Evolutionary conservation across 1,140 invertebrate genomes (phyloP), one percentile per base, ranked within the genome.

Genomic region (Chrysoperla carnea): DNA sequence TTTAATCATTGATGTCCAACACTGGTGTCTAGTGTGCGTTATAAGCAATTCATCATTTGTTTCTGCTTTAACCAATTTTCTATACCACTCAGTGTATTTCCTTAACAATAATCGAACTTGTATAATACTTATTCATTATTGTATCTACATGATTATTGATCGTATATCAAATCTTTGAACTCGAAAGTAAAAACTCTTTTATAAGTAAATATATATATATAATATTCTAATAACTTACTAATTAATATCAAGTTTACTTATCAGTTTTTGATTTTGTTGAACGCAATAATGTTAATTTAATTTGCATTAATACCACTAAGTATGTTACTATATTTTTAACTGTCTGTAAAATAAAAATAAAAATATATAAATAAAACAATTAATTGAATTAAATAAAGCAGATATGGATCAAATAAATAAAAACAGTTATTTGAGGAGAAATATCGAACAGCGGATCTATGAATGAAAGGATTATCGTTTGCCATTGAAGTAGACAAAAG

Each of bases 311-410:
- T 29, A 78, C 75, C 11, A 78, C 75, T 42, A 77, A 55, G 52
- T 78, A 78, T 2, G 75, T 77, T 12, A 70, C 73, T 64, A 76
- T 74, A 45, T 71, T 76, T 0, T 72, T 71, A 28, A 76, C 63
- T 38, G 74, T 75, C 72, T 75, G 60, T 39, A 67, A 70, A 49
- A 48, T 48, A 50, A 46, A 23, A n/a, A n/a, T n/a, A n/a, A n/a
- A n/a, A n/a, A n/a, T n/a, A n/a, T n/a, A n/a, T n/a, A n/a, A n/a
- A n/a, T n/a, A n/a, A n/a, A n/a, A n/a, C n/a, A n/a, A n/a, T n/a
- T n/a, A n/a, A n/a, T n/a, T n/a, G n/a, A n/a, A n/a, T n/a, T n/a
- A n/a, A n/a, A n/a, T n/a, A n/a, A n/a, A n/a, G n/a, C n/a, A n/a
- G n/a, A n/a, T n/a, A n/a, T n/a, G n/a, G n/a, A n/a, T n/a, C n/a